Evolutionary conservation across 1,140 invertebrate species (phyloP).

Genomic region (Drosophila teissieri): DNA sequence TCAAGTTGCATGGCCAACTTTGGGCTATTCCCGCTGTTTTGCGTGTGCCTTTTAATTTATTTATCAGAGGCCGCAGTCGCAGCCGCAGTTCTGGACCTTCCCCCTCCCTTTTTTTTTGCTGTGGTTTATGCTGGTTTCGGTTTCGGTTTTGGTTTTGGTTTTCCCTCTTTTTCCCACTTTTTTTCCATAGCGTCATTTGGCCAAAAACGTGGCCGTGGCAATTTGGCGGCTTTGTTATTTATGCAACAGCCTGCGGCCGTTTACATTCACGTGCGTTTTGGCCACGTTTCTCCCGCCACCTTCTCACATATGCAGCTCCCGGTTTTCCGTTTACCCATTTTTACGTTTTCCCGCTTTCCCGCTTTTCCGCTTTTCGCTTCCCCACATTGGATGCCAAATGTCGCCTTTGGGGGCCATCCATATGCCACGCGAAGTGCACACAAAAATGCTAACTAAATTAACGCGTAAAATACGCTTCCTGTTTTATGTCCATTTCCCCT

Average conservation of each 20-base stretch:
- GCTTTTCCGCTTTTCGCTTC: background rate
- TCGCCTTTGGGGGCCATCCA: slow-evolving; percentile 28
- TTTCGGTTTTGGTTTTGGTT: background rate
- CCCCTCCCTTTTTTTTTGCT: background rate
- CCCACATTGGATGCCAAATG: slow-evolving; percentile 18
- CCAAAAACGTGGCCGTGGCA: slow-evolving; percentile 50
- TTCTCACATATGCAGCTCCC: slow-evolving; percentile 32
- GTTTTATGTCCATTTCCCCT: background rate
- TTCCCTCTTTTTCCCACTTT: too few species aligned
- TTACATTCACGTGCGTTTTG: slow-evolving; percentile 61
- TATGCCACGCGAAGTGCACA: slow-evolving; percentile 7
- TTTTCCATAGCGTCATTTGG: slow-evolving; percentile 38
- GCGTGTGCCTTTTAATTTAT: slow-evolving; percentile 82
- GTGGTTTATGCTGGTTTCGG: slow-evolving; percentile 4
- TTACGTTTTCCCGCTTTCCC: too few species aligned
- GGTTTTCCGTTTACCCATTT: background rate
- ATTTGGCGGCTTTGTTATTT: slow-evolving; percentile 69
- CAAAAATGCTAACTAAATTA: slow-evolving; percentile 21
- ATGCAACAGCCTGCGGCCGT: slow-evolving; percentile 51
- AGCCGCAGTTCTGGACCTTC: slow-evolving; percentile 21
- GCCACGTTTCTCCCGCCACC: slow-evolving; percentile 21
- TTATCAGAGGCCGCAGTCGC: slow-evolving; percentile 58
- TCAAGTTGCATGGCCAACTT: slow-evolving; percentile 51
- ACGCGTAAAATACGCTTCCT: slow-evolving; percentile 10
- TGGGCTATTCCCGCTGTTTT: slow-evolving; percentile 66